Conservation (phyloP, 2,797 vertebrate species). For the Loris lydekkerianus region DNA sequence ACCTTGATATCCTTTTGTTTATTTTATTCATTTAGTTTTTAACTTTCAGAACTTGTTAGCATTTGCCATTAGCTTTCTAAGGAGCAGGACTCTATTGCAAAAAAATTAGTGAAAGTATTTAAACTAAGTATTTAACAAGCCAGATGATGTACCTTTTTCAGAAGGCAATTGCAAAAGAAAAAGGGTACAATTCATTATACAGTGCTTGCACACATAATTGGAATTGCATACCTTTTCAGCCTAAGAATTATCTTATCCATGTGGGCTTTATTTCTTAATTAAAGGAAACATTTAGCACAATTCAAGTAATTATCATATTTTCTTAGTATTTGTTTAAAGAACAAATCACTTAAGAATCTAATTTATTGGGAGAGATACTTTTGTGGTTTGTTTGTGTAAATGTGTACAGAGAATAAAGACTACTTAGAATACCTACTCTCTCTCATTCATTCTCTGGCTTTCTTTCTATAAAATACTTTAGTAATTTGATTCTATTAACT, state of each 20-base stretch:
- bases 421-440: constrained; percentile 17
- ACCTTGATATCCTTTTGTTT: constrained; percentile 45
- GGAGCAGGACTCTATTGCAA: constrained; percentile 21
- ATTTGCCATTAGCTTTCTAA: constrained; percentile 62
- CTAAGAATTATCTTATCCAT: constrained; percentile 65
- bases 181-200: constrained; percentile 63
- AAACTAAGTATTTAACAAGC: constrained; percentile 73
- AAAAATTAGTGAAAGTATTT: constrained; percentile 73
- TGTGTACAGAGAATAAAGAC: background rate
- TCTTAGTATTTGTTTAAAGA: constrained; percentile 69
- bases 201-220: constrained; percentile 39
- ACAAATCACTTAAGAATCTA: constrained; percentile 64
- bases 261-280: constrained; percentile 68
- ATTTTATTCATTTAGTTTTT: constrained; percentile 46
- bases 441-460: background rate
- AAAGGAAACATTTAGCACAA: constrained; percentile 65
- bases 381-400: background rate
- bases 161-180: constrained; percentile 71
- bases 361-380: background rate
- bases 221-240: constrained; percentile 62
- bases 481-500: background rate
- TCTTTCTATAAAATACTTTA: background rate
- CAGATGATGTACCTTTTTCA: constrained; percentile 57
- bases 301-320: constrained; percentile 70
- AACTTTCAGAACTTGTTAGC: constrained; percentile 64